phyloP scores from a whole-genome alignment of 2,797 vertebrate genomes.

The Pygocentrus nattereri region DNA sequence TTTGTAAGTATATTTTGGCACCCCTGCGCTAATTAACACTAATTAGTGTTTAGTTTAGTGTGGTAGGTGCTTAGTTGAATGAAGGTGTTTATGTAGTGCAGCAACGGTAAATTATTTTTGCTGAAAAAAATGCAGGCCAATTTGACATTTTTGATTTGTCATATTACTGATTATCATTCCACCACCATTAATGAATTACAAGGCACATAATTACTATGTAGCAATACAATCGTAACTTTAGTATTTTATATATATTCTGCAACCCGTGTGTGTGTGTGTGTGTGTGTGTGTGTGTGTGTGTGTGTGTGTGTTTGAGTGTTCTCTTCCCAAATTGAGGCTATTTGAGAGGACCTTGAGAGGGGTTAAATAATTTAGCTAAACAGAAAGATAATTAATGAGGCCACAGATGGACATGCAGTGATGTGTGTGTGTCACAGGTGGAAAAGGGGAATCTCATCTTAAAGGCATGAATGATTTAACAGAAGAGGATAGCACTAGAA shows the following conservation, averaged over 20 bases:
- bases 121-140: too few species aligned
- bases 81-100: too few species aligned
- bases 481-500: conserved; percentile 74
- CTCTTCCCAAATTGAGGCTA: background rate
- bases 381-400: conserved; percentile 81
- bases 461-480: conserved; percentile 80
- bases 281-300: conserved; percentile 8
- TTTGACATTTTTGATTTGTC: too few species aligned
- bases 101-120: too few species aligned
- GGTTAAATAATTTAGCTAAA: conserved; percentile 80
- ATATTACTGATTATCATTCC: too few species aligned
- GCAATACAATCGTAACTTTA: background rate
- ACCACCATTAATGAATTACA: too few species aligned
- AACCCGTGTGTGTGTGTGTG: background rate
- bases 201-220: background rate
- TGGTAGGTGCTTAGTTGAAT: too few species aligned
- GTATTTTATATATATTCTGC: conserved; percentile 7
- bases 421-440: conserved; percentile 46
- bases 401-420: conserved; percentile 76
- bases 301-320: background rate
- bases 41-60: too few species aligned
- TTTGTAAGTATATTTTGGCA: too few species aligned
- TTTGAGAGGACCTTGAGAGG: conserved; percentile 65
- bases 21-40: too few species aligned
- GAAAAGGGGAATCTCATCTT: conserved; percentile 73